Evolutionary conservation across 1,140 invertebrate genomes (phyloP).

Genomic region (Zaprionus nigranus): DNA sequence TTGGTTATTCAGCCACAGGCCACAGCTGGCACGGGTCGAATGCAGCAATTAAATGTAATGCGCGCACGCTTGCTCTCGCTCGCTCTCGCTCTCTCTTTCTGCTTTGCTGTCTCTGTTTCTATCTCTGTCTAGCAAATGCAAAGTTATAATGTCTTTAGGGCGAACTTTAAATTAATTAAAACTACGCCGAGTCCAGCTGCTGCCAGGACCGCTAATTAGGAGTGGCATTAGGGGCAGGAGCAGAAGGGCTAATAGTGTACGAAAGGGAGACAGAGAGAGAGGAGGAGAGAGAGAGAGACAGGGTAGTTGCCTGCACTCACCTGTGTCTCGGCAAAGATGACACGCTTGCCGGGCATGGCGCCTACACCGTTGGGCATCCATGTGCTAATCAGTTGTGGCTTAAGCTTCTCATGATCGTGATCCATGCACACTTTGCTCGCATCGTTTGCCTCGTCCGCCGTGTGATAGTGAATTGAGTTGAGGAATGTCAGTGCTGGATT

Average conservation of each 20-base stretch:
- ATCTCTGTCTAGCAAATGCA: slow-evolving; percentile 49
- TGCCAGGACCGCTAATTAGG: slow-evolving; percentile 73
- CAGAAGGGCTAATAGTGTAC: neutral
- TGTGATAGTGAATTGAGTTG: slow-evolving; percentile 86
- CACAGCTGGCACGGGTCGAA: slow-evolving; percentile 66
- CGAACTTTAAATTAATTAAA: slow-evolving; percentile 83
- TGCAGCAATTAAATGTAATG: slow-evolving; percentile 74
- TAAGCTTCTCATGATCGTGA: slow-evolving; percentile 92
- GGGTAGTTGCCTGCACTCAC: slow-evolving; percentile 84
- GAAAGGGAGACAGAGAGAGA: neutral
- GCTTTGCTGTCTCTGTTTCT: neutral
- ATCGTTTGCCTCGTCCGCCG: slow-evolving; percentile 84
- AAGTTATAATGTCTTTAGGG: slow-evolving; percentile 81
- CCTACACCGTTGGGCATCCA: slow-evolving; percentile 94
- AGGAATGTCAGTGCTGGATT: slow-evolving; percentile 87
- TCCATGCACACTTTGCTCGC: slow-evolving; percentile 90
- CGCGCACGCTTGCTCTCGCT: slow-evolving; percentile 5
- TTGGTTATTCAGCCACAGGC: slow-evolving; percentile 42
- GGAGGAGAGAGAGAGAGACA: neutral
- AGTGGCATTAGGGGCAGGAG: slow-evolving; percentile 54
- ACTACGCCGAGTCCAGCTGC: slow-evolving; percentile 71
- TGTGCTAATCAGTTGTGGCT: slow-evolving; percentile 92
- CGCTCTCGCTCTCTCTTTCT: neutral
- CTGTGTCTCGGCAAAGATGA: slow-evolving; percentile 95
- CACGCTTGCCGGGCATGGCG: slow-evolving; percentile 91